Evolutionary conservation across 2,113 vertebrate species (phyloP), one percentile per base, ranked within the genome.

Genomic region (Addax nasomaculatus): DNA sequence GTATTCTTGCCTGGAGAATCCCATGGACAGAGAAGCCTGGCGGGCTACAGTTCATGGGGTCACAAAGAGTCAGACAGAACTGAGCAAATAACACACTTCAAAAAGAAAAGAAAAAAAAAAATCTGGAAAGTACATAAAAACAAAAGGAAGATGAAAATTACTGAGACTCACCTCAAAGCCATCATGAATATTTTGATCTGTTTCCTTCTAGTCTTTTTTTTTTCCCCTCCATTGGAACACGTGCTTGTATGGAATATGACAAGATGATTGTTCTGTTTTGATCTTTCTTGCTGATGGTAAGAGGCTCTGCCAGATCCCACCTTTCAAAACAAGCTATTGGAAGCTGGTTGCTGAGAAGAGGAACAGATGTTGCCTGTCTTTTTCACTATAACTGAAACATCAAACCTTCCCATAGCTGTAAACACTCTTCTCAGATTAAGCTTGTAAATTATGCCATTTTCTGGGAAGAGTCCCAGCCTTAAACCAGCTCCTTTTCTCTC

Each of bases 381-480:
- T 87, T 78, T 60, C 95, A 83, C 85, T 43, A 0, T 33, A 57
- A 94, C 95, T 89, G 93, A 67, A 87, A 96, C 62, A 91, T 93
- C 96, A 96, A 60, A 83, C 89, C 55, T 94, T 96, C 67, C 76
- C 70, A 23, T 53, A 53, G 30, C 97, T 92, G 93, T 96, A 96
- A 97, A 94, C 96, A 85, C 85, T 73, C 64, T 94, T 91, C 95
- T 90, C 86, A 62, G 49, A 88, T 80, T 58, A 95, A 58, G 64
- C 93, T 96, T 89, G 36, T 96, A 96, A 97, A 93, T 84, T 58
- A 70, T 85, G 53, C 96, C 76, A n/a, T 87, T 95, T 88, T 97
- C 95, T 89, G 95, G 96, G 93, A 90, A 88, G 60, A 86, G 85
- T 27, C 97, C 96, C 94, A 81, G 78, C 89, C 86, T 90, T 73